A percentile compares a stretch with the other conserved stretches of the same genome.
Evolutionary conservation across 2,888 invertebrate genomes (phyloP).

Genomic region (Melanotus villosus): DNA sequence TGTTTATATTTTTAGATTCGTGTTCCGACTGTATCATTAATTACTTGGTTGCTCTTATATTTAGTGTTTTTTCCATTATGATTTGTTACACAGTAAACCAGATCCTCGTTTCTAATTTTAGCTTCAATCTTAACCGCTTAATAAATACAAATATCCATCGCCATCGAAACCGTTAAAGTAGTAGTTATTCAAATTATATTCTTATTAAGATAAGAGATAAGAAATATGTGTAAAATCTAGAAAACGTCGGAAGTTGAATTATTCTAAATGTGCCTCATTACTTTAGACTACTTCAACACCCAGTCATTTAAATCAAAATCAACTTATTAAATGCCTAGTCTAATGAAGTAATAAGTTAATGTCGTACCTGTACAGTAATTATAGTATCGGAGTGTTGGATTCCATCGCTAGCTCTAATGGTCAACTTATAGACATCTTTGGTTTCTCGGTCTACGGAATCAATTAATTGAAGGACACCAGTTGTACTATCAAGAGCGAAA

Average conservation of each 20-base stretch:
- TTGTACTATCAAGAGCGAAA: slow-evolving; percentile 80
- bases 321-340: slow-evolving; percentile 32
- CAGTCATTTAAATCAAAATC: slow-evolving; percentile 27
- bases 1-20: not conserved
- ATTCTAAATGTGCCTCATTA: slow-evolving; percentile 12
- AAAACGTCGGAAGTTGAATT: slow-evolving; percentile 15
- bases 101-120: too few relatives aligned
- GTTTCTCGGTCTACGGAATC: slow-evolving; percentile 89
- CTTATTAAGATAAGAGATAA: slow-evolving; percentile 6
- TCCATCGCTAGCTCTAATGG: slow-evolving; percentile 90
- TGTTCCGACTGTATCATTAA: not conserved
- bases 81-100: too few relatives aligned
- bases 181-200: slow-evolving; percentile 7
- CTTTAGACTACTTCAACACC: slow-evolving; percentile 16
- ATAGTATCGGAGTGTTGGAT: slow-evolving; percentile 86
- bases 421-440: slow-evolving; percentile 82
- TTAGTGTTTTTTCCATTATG: too few relatives aligned
- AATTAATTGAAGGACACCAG: slow-evolving; percentile 81
- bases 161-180: too few relatives aligned
- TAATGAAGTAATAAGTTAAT: slow-evolving; percentile 45
- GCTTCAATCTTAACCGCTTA: too few relatives aligned
- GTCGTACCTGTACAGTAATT: slow-evolving; percentile 82
- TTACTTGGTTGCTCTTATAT: too few relatives aligned
- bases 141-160: not conserved
- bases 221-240: not conserved